Evolutionary conservation across 2,797 vertebrate genomes (phyloP).

Genomic region (Trachops cirrhosus): DNA sequence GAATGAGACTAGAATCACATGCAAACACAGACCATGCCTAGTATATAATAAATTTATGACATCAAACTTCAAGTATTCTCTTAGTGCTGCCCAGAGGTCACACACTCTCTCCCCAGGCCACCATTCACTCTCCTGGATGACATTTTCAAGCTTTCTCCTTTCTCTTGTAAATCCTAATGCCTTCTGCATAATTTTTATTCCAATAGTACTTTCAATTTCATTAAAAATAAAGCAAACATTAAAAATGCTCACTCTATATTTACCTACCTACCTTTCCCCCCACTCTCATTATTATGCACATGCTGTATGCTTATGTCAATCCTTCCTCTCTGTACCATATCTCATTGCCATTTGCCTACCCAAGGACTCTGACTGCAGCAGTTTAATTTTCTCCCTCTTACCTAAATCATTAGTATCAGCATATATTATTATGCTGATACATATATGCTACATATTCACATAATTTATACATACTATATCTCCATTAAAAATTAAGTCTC

Average conservation of each 20-base stretch:
- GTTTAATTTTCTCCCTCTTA: background rate
- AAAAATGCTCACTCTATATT: background rate
- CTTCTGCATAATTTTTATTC: background rate
- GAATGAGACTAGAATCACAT: background rate
- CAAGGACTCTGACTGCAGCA: background rate
- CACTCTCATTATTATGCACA: background rate
- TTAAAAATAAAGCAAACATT: background rate
- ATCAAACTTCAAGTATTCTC: background rate
- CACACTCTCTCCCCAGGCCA: background rate
- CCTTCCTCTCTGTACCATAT: background rate
- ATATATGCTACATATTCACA: background rate
- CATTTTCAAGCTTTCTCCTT: background rate
- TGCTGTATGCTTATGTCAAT: background rate
- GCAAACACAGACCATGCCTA: background rate
- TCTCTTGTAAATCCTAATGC: background rate
- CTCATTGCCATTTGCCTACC: background rate
- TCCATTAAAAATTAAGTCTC: background rate
- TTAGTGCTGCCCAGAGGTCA: background rate
- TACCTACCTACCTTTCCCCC: background rate
- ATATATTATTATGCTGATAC: background rate
- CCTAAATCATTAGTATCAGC: background rate
- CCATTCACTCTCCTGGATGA: background rate
- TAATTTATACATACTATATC: background rate
- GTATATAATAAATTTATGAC: background rate
- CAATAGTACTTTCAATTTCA: background rate